Conservation (phyloP, 1,140 invertebrate species). For the Ceratitis capitata region DNA sequence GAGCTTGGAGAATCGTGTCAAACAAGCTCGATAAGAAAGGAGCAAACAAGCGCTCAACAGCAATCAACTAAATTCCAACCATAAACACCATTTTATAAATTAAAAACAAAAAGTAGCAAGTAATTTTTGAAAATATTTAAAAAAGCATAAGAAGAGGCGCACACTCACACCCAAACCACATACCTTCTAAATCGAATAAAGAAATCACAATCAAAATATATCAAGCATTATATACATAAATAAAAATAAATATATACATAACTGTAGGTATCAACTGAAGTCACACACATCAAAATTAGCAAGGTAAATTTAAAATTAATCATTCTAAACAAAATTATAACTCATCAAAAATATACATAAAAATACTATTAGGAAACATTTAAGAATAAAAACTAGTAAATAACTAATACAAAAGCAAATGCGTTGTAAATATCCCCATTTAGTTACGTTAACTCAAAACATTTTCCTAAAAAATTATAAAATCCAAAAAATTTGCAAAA, state of each 20-base stretch:
- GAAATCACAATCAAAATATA: neutral
- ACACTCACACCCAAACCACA: neutral
- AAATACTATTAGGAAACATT: neutral
- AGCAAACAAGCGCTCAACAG: neutral
- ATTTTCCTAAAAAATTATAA: neutral
- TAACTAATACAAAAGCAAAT: neutral
- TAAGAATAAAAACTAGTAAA: neutral
- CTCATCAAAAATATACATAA: neutral
- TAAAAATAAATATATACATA: neutral
- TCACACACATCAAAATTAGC: neutral
- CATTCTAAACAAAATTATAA: neutral
- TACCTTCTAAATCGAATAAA: neutral
- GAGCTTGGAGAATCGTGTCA: neutral
- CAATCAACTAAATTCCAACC: neutral
- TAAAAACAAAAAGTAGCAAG: neutral
- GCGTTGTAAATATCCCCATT: neutral
- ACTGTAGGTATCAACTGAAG: neutral
- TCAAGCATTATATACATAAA: neutral
- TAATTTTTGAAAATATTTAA: neutral
- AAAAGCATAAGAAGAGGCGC: neutral
- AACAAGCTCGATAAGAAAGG: neutral
- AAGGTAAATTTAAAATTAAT: neutral
- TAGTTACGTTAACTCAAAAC: neutral
- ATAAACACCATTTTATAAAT: neutral
- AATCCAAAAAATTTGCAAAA: slow-evolving; percentile 28